These are phyloP conservation scores for Notoglanidium macrostoma DNA, from an alignment of 2,797 vertebrate species.

Conservation along the genomic window DNA sequence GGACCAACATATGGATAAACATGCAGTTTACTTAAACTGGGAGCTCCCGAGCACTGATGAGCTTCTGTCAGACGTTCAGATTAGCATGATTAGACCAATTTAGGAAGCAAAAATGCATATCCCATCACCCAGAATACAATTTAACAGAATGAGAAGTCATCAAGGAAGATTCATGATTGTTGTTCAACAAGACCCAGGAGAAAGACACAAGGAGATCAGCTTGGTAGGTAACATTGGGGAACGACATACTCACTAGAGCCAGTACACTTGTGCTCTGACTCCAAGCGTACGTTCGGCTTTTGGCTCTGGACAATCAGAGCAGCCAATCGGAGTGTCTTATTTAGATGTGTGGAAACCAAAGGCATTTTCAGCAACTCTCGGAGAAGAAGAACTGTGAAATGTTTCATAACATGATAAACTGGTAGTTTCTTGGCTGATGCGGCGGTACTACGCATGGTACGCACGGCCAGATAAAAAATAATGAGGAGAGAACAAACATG, in stretches of 20 bases:
- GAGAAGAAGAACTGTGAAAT: neutral
- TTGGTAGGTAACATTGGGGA: no score
- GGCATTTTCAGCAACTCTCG: neutral
- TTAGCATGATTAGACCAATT: conserved; percentile 23
- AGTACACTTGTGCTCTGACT: neutral
- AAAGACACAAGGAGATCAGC: neutral
- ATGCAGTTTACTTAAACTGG: conserved; percentile 1
- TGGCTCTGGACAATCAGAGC: neutral
- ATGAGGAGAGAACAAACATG: neutral
- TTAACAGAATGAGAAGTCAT: conserved; percentile 31
- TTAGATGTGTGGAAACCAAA: neutral
- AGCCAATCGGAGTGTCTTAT: neutral
- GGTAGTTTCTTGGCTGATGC: neutral
- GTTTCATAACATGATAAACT: neutral
- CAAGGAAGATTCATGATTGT: neutral
- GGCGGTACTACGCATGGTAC: neutral
- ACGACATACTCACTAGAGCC: neutral
- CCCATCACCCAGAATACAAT: conserved; percentile 22
- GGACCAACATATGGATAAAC: neutral
- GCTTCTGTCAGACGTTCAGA: conserved; percentile 4
- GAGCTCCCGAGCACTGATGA: neutral
- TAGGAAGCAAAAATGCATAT: conserved; percentile 38
- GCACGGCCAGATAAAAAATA: neutral
- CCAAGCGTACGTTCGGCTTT: neutral
- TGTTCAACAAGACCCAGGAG: no score